Evolutionary conservation across 2,113 vertebrate genomes (phyloP).

Genomic region (Naja naja): DNA sequence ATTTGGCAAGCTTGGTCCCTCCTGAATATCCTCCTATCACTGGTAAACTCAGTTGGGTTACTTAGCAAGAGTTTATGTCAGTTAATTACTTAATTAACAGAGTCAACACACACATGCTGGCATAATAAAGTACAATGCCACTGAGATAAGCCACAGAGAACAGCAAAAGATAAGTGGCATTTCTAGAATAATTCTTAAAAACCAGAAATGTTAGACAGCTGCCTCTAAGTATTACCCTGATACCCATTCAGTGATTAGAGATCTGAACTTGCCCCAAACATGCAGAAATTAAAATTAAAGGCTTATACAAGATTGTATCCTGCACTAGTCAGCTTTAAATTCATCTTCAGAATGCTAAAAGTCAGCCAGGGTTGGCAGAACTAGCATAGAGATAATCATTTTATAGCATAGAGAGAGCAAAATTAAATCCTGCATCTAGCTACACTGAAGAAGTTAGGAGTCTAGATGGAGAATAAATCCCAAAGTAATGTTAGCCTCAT

Average conservation of each 20-base stretch:
- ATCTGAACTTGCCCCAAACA: neutral
- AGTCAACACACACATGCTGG: neutral
- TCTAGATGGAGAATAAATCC: neutral
- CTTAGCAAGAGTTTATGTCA: neutral
- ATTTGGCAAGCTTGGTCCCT: neutral
- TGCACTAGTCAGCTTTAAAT: neutral
- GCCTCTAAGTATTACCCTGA: neutral
- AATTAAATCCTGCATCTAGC: neutral
- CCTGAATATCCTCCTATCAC: neutral
- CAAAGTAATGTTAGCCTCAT: neutral
- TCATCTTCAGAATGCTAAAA: neutral
- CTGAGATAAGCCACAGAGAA: neutral
- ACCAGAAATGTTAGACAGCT: neutral
- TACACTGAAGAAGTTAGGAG: neutral
- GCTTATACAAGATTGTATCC: neutral
- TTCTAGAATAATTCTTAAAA: neutral
- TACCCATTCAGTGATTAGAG: neutral
- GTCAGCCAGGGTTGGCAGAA: neutral
- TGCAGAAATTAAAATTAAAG: neutral
- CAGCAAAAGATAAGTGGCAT: neutral
- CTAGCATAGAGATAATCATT: neutral
- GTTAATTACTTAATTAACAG: neutral
- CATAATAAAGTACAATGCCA: neutral
- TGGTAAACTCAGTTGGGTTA: neutral
- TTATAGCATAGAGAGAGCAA: neutral